Evolutionary conservation across 2,113 vertebrate species (phyloP).

Genomic region (Diglossa brunneiventris): DNA sequence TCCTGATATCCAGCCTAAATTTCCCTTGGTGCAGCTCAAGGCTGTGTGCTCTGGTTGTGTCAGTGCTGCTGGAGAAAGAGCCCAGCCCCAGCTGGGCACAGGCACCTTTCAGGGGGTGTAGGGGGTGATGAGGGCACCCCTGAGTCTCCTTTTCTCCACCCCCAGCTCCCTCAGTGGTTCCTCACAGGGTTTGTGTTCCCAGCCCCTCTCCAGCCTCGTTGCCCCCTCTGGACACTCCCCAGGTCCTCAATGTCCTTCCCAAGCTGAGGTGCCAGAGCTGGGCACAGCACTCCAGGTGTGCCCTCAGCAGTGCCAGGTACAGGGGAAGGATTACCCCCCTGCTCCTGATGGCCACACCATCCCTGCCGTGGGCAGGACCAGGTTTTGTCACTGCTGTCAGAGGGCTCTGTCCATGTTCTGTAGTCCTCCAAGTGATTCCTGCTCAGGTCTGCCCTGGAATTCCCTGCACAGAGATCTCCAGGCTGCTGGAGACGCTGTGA

Average conservation of each 20-base stretch:
- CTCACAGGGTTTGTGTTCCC: too few relatives aligned
- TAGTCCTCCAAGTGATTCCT: neutral
- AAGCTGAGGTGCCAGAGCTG: neutral
- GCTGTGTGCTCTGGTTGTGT: too few relatives aligned
- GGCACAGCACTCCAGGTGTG: neutral
- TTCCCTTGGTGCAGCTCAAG: too few relatives aligned
- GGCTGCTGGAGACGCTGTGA: accelerated
- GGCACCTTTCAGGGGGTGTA: too few relatives aligned
- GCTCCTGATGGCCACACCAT: neutral
- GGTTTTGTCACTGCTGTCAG: neutral
- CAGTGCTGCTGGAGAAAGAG: too few relatives aligned
- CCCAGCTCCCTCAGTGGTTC: neutral
- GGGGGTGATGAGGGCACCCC: neutral
- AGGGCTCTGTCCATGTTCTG: neutral
- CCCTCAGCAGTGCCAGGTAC: accelerated
- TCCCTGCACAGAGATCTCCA: neutral
- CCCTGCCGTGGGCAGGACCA: too few relatives aligned
- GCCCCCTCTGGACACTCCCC: neutral
- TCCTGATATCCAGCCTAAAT: too few relatives aligned
- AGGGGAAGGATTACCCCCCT: neutral
- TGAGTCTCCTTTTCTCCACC: neutral
- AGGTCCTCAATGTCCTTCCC: neutral
- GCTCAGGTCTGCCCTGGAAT: neutral
- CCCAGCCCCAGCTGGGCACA: too few relatives aligned
- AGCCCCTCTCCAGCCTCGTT: too few relatives aligned